phyloP scores from a whole-genome alignment of 2,888 invertebrate genomes.

The Dryobota labecula region DNA sequence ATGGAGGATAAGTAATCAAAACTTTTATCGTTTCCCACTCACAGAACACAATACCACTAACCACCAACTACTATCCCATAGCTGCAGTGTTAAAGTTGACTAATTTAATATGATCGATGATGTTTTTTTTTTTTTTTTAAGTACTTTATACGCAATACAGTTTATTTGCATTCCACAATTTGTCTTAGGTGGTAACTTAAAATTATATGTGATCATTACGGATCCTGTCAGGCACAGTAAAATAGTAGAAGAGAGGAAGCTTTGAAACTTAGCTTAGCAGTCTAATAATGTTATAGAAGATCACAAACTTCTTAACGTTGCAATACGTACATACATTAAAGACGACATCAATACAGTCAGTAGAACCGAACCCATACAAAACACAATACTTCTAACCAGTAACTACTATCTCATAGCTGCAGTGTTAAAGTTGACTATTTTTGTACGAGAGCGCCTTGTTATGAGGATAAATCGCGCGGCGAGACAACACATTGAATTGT shows the following conservation, averaged over 20 bases:
- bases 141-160: too few species aligned
- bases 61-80: conserved; percentile 3
- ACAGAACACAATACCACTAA: conserved; percentile 5
- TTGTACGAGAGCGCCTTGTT: conserved; percentile 72
- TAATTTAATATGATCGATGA: conserved; percentile 68
- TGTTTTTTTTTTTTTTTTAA: too few species aligned
- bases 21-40: background rate
- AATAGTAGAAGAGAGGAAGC: background rate
- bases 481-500: conserved; percentile 75
- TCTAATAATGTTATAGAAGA: background rate
- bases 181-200: too few species aligned
- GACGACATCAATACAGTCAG: background rate
- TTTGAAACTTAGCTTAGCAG: background rate
- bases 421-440: conserved; percentile 65
- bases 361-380: conserved; percentile 20
- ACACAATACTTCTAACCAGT: conserved; percentile 1
- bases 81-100: conserved; percentile 37
- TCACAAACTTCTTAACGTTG: background rate
- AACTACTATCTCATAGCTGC: conserved; percentile 15
- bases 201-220: too few species aligned
- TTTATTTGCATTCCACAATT: background rate
- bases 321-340: background rate
- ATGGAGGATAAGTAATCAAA: too few species aligned
- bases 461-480: conserved; percentile 80
- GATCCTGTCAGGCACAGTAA: background rate